phyloP scores from a whole-genome alignment of 2,797 vertebrate genomes.

The Kryptolebias ocellatus region DNA sequence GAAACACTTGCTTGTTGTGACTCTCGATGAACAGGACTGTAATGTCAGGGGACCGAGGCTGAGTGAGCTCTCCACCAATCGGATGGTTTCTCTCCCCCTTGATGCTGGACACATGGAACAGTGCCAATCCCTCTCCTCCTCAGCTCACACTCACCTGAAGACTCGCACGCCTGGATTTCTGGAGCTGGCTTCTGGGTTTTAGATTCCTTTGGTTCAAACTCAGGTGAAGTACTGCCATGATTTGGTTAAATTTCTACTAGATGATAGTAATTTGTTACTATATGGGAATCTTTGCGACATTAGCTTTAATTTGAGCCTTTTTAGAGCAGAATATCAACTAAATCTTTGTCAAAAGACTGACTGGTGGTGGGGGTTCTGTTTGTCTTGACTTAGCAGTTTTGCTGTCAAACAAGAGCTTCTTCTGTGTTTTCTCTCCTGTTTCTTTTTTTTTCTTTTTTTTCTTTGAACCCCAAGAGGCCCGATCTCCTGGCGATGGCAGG shows the following conservation, averaged over 20 bases:
- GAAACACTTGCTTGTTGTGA: constrained; percentile 12
- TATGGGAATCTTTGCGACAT: neutral
- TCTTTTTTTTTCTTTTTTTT: no score
- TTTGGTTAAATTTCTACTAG: neutral
- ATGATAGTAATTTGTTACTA: neutral
- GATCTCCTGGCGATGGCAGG: constrained; percentile 63
- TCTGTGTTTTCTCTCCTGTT: constrained; percentile 35
- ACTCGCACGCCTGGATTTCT: constrained; percentile 31
- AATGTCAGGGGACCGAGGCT: constrained; percentile 31
- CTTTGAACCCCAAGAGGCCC: constrained; percentile 42
- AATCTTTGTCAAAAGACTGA: neutral
- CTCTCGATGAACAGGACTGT: constrained; percentile 19
- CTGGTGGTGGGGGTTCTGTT: constrained; percentile 3
- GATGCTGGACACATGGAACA: constrained; percentile 32
- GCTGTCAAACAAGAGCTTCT: constrained; percentile 25
- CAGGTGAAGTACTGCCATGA: constrained; percentile 28
- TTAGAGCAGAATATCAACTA: neutral
- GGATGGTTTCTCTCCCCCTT: constrained; percentile 15
- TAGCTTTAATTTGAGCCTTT: neutral
- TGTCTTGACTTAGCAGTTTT: constrained; percentile 35
- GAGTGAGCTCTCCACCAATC: constrained; percentile 51
- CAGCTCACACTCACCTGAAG: constrained; percentile 32
- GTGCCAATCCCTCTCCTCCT: constrained; percentile 22
- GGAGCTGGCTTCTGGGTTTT: constrained; percentile 29
- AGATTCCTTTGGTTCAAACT: neutral